Conservation (phyloP, 2,113 vertebrate genomes). For the Eurystomus gularis region DNA sequence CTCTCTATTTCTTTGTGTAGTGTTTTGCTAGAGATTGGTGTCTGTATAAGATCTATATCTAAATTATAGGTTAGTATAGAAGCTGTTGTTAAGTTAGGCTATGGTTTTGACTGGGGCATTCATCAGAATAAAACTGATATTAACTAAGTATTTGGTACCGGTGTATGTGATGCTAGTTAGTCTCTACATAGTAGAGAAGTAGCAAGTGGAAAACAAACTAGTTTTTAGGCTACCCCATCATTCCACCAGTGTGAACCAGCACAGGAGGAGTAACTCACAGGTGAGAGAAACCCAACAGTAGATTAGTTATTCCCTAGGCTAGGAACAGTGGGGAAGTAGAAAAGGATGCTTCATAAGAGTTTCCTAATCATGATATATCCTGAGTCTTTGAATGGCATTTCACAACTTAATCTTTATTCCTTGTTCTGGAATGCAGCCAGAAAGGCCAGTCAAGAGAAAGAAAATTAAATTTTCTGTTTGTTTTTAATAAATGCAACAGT, state of each 20-base stretch:
- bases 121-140: neutral
- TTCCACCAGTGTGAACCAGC: neutral
- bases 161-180: neutral
- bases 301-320: neutral
- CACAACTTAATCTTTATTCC: neutral
- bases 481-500: conserved; percentile 19
- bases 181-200: neutral
- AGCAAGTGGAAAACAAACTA: neutral
- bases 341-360: neutral
- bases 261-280: neutral
- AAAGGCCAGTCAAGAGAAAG: neutral
- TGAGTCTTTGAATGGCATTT: neutral
- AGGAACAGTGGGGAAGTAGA: neutral
- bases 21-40: neutral
- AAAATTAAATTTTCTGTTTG: neutral
- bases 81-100: neutral
- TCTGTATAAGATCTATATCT: neutral
- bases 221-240: neutral
- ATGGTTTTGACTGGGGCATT: neutral
- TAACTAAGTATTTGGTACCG: fast-evolving
- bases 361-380: neutral
- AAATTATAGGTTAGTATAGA: neutral
- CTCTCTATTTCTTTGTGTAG: neutral
- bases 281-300: neutral
- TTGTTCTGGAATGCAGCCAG: neutral